Conservation (phyloP, 2,888 invertebrate genomes). For the Caradrina clavipalpis region DNA sequence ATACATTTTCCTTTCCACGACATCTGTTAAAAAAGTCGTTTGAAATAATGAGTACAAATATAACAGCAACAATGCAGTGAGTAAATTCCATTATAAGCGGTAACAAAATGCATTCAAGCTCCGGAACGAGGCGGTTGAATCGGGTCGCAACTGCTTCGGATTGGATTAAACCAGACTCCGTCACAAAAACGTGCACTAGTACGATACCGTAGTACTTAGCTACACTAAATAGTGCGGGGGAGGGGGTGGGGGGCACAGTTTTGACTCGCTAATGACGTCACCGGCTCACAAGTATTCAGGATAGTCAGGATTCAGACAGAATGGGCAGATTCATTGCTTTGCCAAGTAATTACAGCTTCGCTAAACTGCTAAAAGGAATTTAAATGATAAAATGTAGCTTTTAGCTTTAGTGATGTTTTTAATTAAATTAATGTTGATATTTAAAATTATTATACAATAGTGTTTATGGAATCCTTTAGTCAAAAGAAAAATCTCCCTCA, state of each 20-base stretch:
- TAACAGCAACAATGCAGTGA: constrained; percentile 41
- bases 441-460: background rate
- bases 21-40: constrained; percentile 50
- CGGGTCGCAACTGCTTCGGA: constrained; percentile 51
- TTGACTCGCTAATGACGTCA: constrained; percentile 66
- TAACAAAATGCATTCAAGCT: constrained; percentile 57
- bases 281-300: constrained; percentile 46
- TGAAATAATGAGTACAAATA: constrained; percentile 60
- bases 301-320: constrained; percentile 48
- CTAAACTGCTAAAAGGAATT: constrained; percentile 46
- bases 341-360: constrained; percentile 56
- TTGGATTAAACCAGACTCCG: constrained; percentile 53
- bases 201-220: constrained; percentile 33
- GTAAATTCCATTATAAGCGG: constrained; percentile 48
- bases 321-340: constrained; percentile 50
- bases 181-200: constrained; percentile 55
- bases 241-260: constrained; percentile 22
- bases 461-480: no score
- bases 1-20: constrained; percentile 22
- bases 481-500: no score
- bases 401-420: constrained; percentile 22
- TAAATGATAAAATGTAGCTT: constrained; percentile 36
- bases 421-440: constrained; percentile 34
- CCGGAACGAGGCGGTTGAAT: constrained; percentile 43
- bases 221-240: constrained; percentile 38